A percentile compares a stretch with the other conserved stretches of the same genome.
These are phyloP conservation scores for Xylophagus ater DNA, from an alignment of 2,888 invertebrate species.

Conservation along the genomic window DNA sequence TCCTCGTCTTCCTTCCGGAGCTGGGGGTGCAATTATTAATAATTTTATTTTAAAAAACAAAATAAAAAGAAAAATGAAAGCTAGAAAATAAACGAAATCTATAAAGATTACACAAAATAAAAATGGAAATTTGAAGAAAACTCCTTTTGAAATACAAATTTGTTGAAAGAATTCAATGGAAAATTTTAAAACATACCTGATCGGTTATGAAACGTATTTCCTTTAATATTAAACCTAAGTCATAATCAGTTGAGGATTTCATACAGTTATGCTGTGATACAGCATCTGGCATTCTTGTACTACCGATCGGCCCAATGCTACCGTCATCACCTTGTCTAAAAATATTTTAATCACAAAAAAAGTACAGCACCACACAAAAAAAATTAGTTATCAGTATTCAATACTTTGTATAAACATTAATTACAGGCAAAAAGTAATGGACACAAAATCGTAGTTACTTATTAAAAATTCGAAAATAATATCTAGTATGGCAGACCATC, in stretches of 20 bases:
- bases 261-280: slow-evolving; percentile 75
- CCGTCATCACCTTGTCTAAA: slow-evolving; percentile 38
- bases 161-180: slow-evolving; percentile 1
- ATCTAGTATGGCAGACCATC: no score
- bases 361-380: no score
- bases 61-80: neutral
- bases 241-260: slow-evolving; percentile 71
- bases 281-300: slow-evolving; percentile 61
- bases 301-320: slow-evolving; percentile 47
- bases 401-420: no score
- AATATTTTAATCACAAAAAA: no score
- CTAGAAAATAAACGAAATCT: neutral
- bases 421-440: no score
- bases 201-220: slow-evolving; percentile 89
- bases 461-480: no score
- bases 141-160: neutral
- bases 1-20: slow-evolving; percentile 91
- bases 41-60: slow-evolving; percentile 1
- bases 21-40: slow-evolving; percentile 34
- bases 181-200: slow-evolving; percentile 47
- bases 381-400: no score
- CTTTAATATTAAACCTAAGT: slow-evolving; percentile 88
- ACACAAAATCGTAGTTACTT: no score
- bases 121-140: neutral
- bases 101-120: neutral